Conservation (phyloP, 2,888 invertebrate species). For the Lagria hirta region DNA sequence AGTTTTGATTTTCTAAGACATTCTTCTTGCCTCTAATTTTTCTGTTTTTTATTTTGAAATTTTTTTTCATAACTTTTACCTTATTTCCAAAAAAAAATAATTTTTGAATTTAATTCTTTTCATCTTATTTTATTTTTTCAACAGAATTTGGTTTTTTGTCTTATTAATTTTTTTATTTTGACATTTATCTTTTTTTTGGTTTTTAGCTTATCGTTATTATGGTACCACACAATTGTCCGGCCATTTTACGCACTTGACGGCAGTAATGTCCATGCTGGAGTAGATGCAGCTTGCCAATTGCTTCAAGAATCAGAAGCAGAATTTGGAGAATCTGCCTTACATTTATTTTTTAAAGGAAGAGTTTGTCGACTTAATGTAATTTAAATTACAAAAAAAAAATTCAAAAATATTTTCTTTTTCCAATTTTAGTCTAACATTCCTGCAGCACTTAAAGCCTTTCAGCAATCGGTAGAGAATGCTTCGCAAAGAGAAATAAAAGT, state of each 20-base stretch:
- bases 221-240: slow-evolving; percentile 70
- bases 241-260: slow-evolving; percentile 70
- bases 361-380: slow-evolving; percentile 58
- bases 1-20: too few relatives aligned
- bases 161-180: slow-evolving; percentile 1
- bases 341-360: slow-evolving; percentile 67
- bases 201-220: slow-evolving; percentile 60
- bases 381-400: too few relatives aligned
- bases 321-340: slow-evolving; percentile 64
- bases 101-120: neutral
- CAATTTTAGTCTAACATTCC: slow-evolving; percentile 61
- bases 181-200: too few relatives aligned
- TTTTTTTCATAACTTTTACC: neutral
- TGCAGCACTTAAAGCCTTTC: slow-evolving; percentile 60
- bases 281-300: slow-evolving; percentile 57
- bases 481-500: slow-evolving; percentile 66
- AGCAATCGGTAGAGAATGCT: slow-evolving; percentile 59
- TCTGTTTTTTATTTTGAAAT: too few relatives aligned
- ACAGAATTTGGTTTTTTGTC: too few relatives aligned
- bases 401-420: neutral
- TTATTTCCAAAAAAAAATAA: neutral
- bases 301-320: slow-evolving; percentile 58
- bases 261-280: slow-evolving; percentile 61
- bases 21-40: too few relatives aligned
- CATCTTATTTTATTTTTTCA: too few relatives aligned